A percentile compares a stretch with the other conserved stretches of the same genome.
Conservation (phyloP, 2,888 invertebrate species). For the Endotricha flammealis region DNA sequence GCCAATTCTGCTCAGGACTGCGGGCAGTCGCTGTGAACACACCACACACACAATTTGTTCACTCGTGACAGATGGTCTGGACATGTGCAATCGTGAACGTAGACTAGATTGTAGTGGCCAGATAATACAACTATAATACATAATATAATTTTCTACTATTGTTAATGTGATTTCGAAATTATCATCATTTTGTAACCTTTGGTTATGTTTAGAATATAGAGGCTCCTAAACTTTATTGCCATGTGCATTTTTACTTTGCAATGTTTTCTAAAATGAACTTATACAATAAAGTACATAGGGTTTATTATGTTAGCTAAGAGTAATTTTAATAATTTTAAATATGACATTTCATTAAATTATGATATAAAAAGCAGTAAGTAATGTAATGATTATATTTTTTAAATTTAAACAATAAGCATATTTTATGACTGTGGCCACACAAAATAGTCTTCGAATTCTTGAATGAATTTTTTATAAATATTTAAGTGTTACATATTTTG, state of each 20-base stretch:
- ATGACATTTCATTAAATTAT: no score
- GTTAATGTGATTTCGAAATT: no score
- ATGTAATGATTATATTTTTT: conserved; percentile 5
- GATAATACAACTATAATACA: conserved; percentile 19
- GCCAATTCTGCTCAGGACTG: conserved; percentile 97
- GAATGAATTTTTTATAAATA: conserved; percentile 5
- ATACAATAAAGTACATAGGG: no score
- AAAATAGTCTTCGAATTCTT: conserved; percentile 57
- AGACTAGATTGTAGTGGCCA: conserved; percentile 74
- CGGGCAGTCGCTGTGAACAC: conserved; percentile 94
- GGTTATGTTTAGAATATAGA: no score
- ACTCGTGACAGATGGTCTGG: conserved; percentile 73
- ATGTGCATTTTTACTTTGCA: conserved; percentile 58
- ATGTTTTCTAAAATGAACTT: conserved; percentile 53
- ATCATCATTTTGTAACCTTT: no score
- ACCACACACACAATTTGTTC: conserved; percentile 80
- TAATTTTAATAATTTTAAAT: no score
- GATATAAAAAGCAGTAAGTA: conserved; percentile 8
- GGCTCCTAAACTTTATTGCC: no score
- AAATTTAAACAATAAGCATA: conserved; percentile 5
- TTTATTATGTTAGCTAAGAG: no score
- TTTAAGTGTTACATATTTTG: conserved; percentile 35
- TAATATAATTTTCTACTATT: no score
- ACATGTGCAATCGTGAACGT: conserved; percentile 64
- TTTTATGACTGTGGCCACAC: conserved; percentile 59